Evolutionary conservation across 1,140 invertebrate species (phyloP).

Genomic region (Formica exsecta): DNA sequence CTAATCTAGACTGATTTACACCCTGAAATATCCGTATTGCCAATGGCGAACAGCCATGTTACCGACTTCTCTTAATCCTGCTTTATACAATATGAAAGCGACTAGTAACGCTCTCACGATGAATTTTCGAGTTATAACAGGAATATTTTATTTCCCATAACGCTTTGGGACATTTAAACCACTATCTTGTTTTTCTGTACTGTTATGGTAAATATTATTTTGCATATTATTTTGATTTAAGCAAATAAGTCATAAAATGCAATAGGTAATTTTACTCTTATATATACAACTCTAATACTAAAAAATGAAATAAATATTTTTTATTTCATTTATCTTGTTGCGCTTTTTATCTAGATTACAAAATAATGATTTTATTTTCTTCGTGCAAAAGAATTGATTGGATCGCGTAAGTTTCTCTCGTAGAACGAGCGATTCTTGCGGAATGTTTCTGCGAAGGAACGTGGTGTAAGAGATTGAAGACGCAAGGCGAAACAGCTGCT

Average conservation of each 20-base stretch:
- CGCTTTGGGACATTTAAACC: background rate
- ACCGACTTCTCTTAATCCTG: slow-evolving; percentile 20
- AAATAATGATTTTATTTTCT: background rate
- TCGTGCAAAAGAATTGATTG: background rate
- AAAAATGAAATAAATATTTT: slow-evolving; percentile 4
- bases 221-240: background rate
- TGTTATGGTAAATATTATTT: background rate
- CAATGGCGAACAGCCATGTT: slow-evolving; percentile 56
- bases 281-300: background rate
- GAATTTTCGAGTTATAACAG: background rate
- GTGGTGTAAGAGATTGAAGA: slow-evolving; percentile 12
- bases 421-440: slow-evolving; percentile 13
- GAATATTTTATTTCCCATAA: background rate
- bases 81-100: slow-evolving; percentile 25
- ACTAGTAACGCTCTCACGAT: background rate
- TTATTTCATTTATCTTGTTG: too few species aligned
- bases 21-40: slow-evolving; percentile 75
- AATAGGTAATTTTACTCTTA: background rate
- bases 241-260: background rate
- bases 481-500: slow-evolving; percentile 46
- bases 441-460: slow-evolving; percentile 1
- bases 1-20: slow-evolving; percentile 80
- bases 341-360: background rate
- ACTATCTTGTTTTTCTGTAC: background rate
- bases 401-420: background rate